phyloP scores from a whole-genome alignment of 2,888 invertebrate genomes.

The Laspeyria flexula region DNA sequence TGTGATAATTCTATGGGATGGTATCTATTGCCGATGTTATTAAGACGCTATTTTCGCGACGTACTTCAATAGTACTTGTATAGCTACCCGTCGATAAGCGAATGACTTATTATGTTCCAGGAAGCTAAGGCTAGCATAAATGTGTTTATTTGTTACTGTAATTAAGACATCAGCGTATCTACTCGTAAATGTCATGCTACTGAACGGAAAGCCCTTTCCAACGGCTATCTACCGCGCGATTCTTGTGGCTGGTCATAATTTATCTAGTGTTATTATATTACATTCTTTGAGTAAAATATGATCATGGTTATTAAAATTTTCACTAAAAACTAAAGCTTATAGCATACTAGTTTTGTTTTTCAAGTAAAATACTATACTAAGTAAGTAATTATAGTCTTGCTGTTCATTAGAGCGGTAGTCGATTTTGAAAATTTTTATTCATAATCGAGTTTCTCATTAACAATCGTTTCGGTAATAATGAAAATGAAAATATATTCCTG shows the following conservation, averaged over 20 bases:
- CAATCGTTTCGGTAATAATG: too few species aligned
- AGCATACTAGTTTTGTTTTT: too few species aligned
- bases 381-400: too few species aligned
- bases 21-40: conserved; percentile 62
- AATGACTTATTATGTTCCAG: conserved; percentile 19
- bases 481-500: too few species aligned
- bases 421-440: too few species aligned
- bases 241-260: neutral
- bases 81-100: conserved; percentile 5
- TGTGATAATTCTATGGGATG: conserved; percentile 77
- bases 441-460: too few species aligned
- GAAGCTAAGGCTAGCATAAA: neutral
- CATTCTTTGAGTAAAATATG: neutral
- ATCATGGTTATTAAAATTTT: too few species aligned
- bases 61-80: conserved; percentile 22
- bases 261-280: neutral
- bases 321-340: too few species aligned
- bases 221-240: neutral
- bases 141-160: conserved; percentile 13
- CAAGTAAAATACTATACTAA: too few species aligned
- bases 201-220: neutral
- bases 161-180: conserved; percentile 1
- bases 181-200: neutral
- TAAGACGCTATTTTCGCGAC: conserved; percentile 63
- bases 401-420: too few species aligned